These are phyloP conservation scores for Sciurus vulgaris DNA, from an alignment of 2,797 vertebrate genomes.

Conservation along the genomic window DNA sequence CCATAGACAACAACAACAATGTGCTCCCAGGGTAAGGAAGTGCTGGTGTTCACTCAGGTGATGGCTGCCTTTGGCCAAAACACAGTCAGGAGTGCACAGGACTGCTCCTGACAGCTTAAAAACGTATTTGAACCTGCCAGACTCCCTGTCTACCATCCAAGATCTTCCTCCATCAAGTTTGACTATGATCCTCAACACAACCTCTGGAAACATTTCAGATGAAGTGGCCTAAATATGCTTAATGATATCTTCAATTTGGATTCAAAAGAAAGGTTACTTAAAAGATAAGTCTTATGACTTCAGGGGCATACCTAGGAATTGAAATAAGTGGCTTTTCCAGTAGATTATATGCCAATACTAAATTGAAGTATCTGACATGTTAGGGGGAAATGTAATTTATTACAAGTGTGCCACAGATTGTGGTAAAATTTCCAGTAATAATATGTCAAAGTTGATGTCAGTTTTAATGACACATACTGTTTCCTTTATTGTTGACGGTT, in stretches of 20 bases:
- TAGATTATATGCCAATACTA: constrained; percentile 74
- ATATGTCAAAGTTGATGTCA: constrained; percentile 58
- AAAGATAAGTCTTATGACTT: constrained; percentile 67
- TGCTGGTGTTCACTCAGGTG: not conserved
- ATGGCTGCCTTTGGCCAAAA: not conserved
- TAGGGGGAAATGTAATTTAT: constrained; percentile 66
- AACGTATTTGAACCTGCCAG: not conserved
- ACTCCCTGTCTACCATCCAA: not conserved
- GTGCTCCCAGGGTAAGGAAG: not conserved
- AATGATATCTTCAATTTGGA: constrained; percentile 64
- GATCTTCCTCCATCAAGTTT: not conserved
- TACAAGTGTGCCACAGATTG: constrained; percentile 50
- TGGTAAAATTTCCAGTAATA: constrained; percentile 71
- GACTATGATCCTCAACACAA: constrained; percentile 22
- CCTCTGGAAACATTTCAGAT: constrained; percentile 60
- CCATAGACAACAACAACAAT: not conserved
- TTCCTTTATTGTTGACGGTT: constrained; percentile 56
- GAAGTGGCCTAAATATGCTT: constrained; percentile 59
- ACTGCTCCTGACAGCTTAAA: not conserved
- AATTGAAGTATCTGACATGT: constrained; percentile 66
- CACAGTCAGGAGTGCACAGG: not conserved
- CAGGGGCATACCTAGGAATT: constrained; percentile 47
- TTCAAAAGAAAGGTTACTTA: constrained; percentile 66
- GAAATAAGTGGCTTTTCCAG: constrained; percentile 71
- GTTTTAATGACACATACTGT: constrained; percentile 57